Evolutionary conservation across 37 sponge, comb jelly and placozoan species (phyloP).

Genomic region (Beroe ovata): DNA sequence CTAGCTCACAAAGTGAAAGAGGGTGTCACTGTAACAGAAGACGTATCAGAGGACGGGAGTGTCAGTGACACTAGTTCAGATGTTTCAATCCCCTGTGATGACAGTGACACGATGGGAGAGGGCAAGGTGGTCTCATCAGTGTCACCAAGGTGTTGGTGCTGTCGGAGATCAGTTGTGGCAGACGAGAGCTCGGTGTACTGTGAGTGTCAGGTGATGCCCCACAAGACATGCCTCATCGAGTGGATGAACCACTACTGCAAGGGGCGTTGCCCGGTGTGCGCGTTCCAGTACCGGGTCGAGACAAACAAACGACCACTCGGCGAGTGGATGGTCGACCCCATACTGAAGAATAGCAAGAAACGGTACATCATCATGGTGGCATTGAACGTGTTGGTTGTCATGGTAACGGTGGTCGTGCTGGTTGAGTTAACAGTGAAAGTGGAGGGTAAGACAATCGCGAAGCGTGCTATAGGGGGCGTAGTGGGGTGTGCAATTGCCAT

Average conservation of each 20-base stretch:
- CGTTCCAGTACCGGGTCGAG: background rate
- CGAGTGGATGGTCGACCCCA: conserved; percentile 1
- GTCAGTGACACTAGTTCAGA: too few species aligned
- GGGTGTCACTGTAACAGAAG: too few species aligned
- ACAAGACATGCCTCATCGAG: background rate
- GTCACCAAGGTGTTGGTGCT: too few species aligned
- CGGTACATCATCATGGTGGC: conserved; percentile 26
- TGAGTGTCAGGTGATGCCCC: background rate
- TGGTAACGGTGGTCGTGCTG: background rate
- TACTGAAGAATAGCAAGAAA: background rate
- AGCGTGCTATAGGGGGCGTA: background rate
- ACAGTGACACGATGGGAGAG: too few species aligned
- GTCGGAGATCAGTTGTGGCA: too few species aligned
- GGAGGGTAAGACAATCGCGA: background rate
- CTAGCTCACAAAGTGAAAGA: too few species aligned
- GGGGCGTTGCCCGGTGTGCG: conserved; percentile 24
- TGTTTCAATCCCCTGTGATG: too few species aligned
- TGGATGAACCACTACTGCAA: conserved; percentile 38
- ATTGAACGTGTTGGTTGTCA: background rate
- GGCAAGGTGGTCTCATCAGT: too few species aligned
- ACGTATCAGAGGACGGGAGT: too few species aligned
- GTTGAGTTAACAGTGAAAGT: background rate
- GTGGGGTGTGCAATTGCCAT: background rate
- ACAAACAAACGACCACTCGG: background rate
- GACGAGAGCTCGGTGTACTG: background rate